phyloP scores from a whole-genome alignment of 2,113 vertebrate genomes.

The Motacilla tschutschensis region DNA sequence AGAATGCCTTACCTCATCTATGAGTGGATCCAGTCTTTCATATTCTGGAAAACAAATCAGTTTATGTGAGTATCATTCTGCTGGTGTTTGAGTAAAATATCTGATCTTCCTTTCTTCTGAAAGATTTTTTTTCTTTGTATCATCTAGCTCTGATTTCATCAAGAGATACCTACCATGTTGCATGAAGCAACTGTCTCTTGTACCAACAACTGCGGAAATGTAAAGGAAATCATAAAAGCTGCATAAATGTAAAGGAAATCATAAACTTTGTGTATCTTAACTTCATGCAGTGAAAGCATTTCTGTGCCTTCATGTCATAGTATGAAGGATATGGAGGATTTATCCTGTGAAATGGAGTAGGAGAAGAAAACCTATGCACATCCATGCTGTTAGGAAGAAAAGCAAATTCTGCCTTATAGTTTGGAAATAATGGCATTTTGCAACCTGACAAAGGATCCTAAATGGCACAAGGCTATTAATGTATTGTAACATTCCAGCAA shows the following conservation, averaged over 20 bases:
- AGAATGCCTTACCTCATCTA: constrained; percentile 70
- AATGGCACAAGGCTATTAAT: background rate
- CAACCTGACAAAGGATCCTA: background rate
- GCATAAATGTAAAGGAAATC: background rate
- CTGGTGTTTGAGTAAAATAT: constrained; percentile 76
- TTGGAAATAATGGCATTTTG: constrained; percentile 1
- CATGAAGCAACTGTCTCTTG: background rate
- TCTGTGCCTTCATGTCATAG: background rate
- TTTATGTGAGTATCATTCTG: constrained; percentile 72
- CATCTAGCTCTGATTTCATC: constrained; percentile 74
- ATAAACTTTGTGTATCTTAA: background rate
- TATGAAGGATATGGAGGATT: background rate
- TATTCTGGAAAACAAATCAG: constrained; percentile 81
- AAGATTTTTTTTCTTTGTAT: constrained; percentile 68
- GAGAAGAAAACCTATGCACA: background rate
- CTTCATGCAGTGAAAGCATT: background rate
- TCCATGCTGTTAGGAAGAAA: background rate
- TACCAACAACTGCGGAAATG: background rate
- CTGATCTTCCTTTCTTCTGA: constrained; percentile 79
- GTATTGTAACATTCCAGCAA: background rate
- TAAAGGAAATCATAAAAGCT: background rate
- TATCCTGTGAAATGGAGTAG: background rate
- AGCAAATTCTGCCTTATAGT: background rate
- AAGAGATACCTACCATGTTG: background rate
- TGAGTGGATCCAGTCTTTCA: constrained; percentile 75